Conservation (phyloP, 53 echinoderm and acorn worm genomes). For the Apostichopus leukothele region DNA sequence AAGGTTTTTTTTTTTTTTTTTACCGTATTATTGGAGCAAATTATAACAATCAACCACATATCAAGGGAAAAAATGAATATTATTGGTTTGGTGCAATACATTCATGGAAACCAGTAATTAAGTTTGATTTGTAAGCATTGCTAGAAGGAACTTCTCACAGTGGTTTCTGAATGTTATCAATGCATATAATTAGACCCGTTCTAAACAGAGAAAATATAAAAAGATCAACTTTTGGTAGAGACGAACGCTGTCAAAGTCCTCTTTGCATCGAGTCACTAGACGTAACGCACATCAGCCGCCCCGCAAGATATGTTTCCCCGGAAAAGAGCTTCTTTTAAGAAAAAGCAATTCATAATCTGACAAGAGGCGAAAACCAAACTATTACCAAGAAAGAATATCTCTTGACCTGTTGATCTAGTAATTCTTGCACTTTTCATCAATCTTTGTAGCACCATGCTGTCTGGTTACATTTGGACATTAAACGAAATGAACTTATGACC, state of each 20-base stretch:
- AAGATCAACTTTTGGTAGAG: too few relatives aligned
- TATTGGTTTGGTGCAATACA: too few relatives aligned
- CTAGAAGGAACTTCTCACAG: background rate
- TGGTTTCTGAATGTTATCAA: background rate
- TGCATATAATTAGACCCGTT: background rate
- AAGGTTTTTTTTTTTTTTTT: background rate
- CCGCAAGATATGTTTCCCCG: background rate
- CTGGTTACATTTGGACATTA: background rate
- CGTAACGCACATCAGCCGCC: too few relatives aligned
- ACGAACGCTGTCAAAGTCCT: too few relatives aligned
- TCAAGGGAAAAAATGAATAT: too few relatives aligned
- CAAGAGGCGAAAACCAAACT: background rate
- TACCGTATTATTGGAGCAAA: too few relatives aligned
- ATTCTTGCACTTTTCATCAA: conserved; percentile 1
- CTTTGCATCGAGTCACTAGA: too few relatives aligned
- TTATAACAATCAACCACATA: too few relatives aligned
- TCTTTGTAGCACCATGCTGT: background rate
- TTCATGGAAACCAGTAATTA: too few relatives aligned
- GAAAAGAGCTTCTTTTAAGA: background rate
- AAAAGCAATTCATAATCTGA: background rate
- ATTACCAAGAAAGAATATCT: background rate
- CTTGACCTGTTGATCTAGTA: background rate
- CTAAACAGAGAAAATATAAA: too few relatives aligned
- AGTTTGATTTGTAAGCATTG: too few relatives aligned
- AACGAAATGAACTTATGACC: background rate